Percentiles rank a stretch among this genome's conserved stretches.
These are phyloP conservation scores for Lacerta bilineata DNA, from an alignment of 2,797 vertebrate genomes.

Conservation along the genomic window DNA sequence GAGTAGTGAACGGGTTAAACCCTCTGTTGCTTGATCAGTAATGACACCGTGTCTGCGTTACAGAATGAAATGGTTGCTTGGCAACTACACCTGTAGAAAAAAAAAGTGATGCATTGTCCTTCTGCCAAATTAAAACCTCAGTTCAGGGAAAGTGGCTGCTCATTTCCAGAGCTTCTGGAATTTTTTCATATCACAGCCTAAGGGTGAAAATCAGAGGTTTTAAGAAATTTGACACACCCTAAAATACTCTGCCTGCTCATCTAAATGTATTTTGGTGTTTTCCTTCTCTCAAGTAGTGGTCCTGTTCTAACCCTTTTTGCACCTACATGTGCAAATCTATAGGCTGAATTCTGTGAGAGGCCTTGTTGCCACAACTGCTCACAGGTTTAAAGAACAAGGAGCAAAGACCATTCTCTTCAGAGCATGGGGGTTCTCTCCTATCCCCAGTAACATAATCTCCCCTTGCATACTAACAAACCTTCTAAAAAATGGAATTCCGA, in stretches of 20 bases:
- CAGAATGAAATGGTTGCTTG: slow-evolving; percentile 72
- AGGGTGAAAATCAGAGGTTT: slow-evolving; percentile 45
- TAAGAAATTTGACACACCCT: slow-evolving; percentile 32
- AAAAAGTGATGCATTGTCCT: slow-evolving; percentile 61
- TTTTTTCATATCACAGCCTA: slow-evolving; percentile 21
- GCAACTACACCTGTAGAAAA: slow-evolving; percentile 69
- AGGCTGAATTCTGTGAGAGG: neutral
- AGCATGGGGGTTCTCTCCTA: neutral
- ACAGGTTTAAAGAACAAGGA: neutral
- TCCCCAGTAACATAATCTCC: neutral
- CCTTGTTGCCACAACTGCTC: neutral
- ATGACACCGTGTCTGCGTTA: slow-evolving; percentile 53
- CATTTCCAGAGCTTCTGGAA: slow-evolving; percentile 51
- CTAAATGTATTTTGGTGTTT: slow-evolving; percentile 39
- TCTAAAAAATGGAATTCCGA: neutral
- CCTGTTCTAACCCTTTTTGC: neutral
- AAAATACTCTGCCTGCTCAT: slow-evolving; percentile 45
- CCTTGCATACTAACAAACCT: neutral
- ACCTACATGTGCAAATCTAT: neutral
- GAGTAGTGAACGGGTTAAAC: slow-evolving; percentile 70
- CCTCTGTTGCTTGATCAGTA: slow-evolving; percentile 47
- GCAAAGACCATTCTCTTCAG: neutral
- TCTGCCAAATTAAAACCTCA: slow-evolving; percentile 54
- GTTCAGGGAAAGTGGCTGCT: slow-evolving; percentile 56
- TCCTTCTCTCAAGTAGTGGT: neutral